Conservation (phyloP, 2,797 vertebrate genomes). For the Brachymystax lenok region DNA sequence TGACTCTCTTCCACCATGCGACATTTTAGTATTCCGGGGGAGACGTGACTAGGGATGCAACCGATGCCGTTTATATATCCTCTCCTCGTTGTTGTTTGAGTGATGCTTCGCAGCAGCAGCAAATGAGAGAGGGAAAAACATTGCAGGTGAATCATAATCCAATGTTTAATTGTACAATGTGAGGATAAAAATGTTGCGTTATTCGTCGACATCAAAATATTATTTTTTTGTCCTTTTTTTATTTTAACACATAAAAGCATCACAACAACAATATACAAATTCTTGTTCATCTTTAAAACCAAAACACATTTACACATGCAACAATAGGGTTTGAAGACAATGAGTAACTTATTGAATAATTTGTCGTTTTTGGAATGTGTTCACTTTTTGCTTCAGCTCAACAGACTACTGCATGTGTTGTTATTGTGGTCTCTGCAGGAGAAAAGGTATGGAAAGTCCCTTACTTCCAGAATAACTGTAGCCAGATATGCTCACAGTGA, state of each 20-base stretch:
- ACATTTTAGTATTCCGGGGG: conserved; percentile 77
- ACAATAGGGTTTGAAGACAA: conserved; percentile 87
- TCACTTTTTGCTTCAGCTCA: conserved; percentile 32
- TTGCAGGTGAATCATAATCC: conserved; percentile 59
- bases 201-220: conserved; percentile 53
- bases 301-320: conserved; percentile 94
- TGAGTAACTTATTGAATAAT: conserved; percentile 80
- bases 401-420: conserved; percentile 37
- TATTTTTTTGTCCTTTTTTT: conserved; percentile 64
- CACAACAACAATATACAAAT: conserved; percentile 94
- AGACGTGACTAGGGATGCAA: conserved; percentile 77
- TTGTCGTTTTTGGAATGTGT: conserved; percentile 72
- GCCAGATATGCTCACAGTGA: conserved; percentile 43
- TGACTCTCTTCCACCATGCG: conserved; percentile 69
- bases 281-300: conserved; percentile 85
- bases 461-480: conserved; percentile 53
- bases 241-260: conserved; percentile 90
- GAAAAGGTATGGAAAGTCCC: conserved; percentile 44
- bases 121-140: conserved; percentile 32
- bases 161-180: conserved; percentile 54
- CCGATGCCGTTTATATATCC: conserved; percentile 58
- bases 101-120: conserved; percentile 36
- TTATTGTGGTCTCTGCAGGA: conserved; percentile 42
- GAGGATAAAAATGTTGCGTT: conserved; percentile 39
- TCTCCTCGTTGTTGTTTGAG: conserved; percentile 52